phyloP scores from a whole-genome alignment of 2,113 vertebrate genomes.

The Cynocephalus volans region DNA sequence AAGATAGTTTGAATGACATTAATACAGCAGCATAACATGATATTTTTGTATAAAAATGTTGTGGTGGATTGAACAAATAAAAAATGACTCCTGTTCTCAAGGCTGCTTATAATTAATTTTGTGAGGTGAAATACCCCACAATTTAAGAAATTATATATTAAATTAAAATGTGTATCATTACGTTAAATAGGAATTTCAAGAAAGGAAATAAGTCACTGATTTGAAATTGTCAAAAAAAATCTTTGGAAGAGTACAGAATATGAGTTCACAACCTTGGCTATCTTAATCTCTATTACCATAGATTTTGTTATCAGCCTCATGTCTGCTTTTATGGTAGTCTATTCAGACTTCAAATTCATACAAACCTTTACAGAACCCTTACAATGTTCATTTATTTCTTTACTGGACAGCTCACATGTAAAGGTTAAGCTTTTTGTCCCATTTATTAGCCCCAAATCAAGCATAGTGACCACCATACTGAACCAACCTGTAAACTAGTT shows the following conservation, averaged over 20 bases:
- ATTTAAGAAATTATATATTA: neutral
- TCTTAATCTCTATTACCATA: neutral
- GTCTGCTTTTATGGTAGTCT: neutral
- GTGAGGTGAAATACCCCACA: neutral
- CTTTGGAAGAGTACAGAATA: neutral
- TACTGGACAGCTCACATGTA: neutral
- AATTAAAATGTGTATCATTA: neutral
- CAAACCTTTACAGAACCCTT: no score
- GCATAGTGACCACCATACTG: neutral
- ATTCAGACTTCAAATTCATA: neutral
- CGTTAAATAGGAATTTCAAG: neutral
- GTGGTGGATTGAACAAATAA: neutral
- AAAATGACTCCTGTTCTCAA: neutral
- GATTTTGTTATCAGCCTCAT: neutral
- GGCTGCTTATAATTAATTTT: neutral
- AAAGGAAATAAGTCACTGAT: neutral
- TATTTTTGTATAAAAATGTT: neutral
- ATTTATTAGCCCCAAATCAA: neutral
- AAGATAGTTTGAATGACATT: no score
- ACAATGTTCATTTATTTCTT: neutral
- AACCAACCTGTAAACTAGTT: neutral
- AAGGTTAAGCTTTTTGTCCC: neutral
- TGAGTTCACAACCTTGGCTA: neutral
- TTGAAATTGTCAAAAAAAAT: neutral
- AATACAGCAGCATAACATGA: no score